These are phyloP conservation scores for Marcusenius ussheri DNA, from an alignment of 2,113 vertebrate species.

Conservation along the genomic window DNA sequence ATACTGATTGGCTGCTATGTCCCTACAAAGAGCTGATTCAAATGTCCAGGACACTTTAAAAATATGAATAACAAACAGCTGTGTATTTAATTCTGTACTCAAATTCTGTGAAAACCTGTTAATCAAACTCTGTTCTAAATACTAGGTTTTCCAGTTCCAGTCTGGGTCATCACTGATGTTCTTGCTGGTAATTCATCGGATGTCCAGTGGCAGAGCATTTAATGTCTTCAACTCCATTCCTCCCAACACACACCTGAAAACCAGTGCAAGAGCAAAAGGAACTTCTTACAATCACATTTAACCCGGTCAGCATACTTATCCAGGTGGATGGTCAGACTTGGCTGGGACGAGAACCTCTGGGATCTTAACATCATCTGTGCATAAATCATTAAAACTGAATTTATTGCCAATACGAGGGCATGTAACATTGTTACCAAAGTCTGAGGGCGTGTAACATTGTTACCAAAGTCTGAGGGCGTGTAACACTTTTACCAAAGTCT, in stretches of 20 bases:
- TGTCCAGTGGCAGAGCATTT: background rate
- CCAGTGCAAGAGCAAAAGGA: background rate
- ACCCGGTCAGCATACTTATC: background rate
- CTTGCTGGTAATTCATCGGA: background rate
- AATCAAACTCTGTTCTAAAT: background rate
- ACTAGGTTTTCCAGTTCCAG: background rate
- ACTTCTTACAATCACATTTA: background rate
- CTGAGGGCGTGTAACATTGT: background rate
- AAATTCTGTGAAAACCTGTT: background rate
- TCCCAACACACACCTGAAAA: background rate
- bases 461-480: no score
- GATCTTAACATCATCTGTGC: background rate
- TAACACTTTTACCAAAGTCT: no score
- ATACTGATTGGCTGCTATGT: background rate
- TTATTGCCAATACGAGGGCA: background rate
- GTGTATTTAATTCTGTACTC: background rate
- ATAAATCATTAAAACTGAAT: background rate
- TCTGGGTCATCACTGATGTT: background rate
- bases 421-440: background rate
- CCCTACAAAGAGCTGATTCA: background rate
- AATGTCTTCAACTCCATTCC: background rate
- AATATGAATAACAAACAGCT: background rate
- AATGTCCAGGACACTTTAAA: background rate
- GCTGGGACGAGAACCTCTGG: background rate
- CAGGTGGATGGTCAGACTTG: background rate